Conservation (phyloP, 2,888 invertebrate genomes). For the Erebia aethiops region DNA sequence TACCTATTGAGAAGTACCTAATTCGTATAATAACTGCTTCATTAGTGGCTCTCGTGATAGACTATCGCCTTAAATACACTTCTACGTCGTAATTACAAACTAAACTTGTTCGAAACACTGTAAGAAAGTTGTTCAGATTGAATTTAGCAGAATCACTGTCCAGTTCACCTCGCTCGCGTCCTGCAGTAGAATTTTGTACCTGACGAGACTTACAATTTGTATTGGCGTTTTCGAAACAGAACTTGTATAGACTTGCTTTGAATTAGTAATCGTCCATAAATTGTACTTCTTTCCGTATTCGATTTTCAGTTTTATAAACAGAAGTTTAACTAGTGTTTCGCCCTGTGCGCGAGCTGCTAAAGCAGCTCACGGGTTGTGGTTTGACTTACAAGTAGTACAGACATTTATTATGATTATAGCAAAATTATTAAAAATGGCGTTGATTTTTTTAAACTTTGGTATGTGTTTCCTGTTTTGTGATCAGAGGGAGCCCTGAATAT, state of each 20-base stretch:
- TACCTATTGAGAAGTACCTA: too few species aligned
- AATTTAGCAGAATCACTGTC: slow-evolving; percentile 69
- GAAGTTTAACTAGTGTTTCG: too few species aligned
- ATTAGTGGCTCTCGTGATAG: too few species aligned
- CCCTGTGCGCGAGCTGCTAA: too few species aligned
- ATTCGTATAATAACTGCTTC: too few species aligned
- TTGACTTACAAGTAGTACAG: too few species aligned
- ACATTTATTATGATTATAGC: too few species aligned
- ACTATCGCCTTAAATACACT: slow-evolving; percentile 22
- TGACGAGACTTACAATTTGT: slow-evolving; percentile 73
- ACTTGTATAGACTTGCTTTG: slow-evolving; percentile 26
- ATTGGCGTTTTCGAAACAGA: slow-evolving; percentile 53
- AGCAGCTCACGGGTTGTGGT: too few species aligned
- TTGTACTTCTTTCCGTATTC: not conserved
- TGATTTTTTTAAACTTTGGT: too few species aligned
- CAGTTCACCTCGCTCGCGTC: slow-evolving; percentile 54
- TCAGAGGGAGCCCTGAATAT: too few species aligned
- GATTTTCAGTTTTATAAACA: not conserved
- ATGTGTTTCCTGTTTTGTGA: too few species aligned
- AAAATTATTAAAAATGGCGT: too few species aligned
- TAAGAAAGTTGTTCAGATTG: slow-evolving; percentile 62
- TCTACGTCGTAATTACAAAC: slow-evolving; percentile 42
- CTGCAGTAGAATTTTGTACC: slow-evolving; percentile 68
- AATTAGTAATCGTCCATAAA: slow-evolving; percentile 26
- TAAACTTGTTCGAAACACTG: slow-evolving; percentile 53